Conservation (phyloP, 1,140 invertebrate species). For the Drosophila azteca region DNA sequence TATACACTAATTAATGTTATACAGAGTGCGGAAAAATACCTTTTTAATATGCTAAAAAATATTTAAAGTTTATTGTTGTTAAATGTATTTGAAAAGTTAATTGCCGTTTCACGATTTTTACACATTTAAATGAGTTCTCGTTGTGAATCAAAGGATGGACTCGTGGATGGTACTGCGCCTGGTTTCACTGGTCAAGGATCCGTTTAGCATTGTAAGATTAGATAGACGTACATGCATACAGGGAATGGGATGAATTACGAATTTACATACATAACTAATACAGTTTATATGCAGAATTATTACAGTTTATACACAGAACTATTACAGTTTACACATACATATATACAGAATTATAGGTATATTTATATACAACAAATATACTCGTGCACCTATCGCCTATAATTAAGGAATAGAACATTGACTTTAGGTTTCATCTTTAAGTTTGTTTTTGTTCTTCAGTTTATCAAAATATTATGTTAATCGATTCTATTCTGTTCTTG, state of each 20-base stretch:
- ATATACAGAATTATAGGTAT: conserved; percentile 15
- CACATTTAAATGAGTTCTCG: conserved; percentile 18
- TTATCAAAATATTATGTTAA: conserved; percentile 31
- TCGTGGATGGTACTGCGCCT: neutral
- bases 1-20: neutral
- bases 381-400: conserved; percentile 29
- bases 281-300: conserved; percentile 24
- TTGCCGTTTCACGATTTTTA: conserved; percentile 25
- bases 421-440: neutral
- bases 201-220: conserved; percentile 38
- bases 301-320: conserved; percentile 62
- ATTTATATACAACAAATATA: conserved; percentile 48
- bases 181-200: conserved; percentile 50
- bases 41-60: conserved; percentile 31
- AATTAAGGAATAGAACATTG: conserved; percentile 2
- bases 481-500: conserved; percentile 50
- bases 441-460: conserved; percentile 9
- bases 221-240: conserved; percentile 45
- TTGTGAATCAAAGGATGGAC: neutral
- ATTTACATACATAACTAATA: conserved; percentile 52
- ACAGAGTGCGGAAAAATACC: neutral
- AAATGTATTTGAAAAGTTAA: conserved; percentile 40
- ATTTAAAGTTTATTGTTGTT: conserved; percentile 61
- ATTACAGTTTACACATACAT: conserved; percentile 33
- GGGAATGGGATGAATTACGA: conserved; percentile 55